Evolutionary conservation across 2,797 vertebrate genomes (phyloP), one percentile per base, ranked within the genome.

Genomic region (Gymnodraco acuticeps): DNA sequence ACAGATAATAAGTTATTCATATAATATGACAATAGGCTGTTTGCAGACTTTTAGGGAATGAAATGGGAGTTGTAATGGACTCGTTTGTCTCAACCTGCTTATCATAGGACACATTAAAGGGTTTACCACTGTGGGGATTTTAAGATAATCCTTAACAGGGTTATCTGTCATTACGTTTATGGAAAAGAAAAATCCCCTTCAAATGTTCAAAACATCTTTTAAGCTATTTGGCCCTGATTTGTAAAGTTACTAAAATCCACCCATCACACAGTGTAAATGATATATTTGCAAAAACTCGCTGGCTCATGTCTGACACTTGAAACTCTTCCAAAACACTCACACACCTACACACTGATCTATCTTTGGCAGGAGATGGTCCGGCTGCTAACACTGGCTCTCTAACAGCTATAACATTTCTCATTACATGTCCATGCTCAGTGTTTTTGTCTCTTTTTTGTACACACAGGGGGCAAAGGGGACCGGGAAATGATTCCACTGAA

Each of bases 401-500:
- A 33, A 11, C 48, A 46, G 58, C 56, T 48, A 11, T 58, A 53
- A 53, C 20, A 13, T 74, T 50, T 33, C 19, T 54, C 47, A 41
- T 41, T 1, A 11, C 60, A 42, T 41, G 8, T 3, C 46, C 41
- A n/a, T 69, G 9, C 42, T 70, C 6, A 68, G 47, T 65, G 50
- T 84, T 65, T 78, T 38, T 87, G 10, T 83, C 33, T 78, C 9
- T 74, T 38, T 38, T 38, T 47, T 69, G 9, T 8, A 52, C 78
- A 38, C 83, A n/a, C 90, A 93, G 91, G 97, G 68, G 96, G 95
- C 75, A 98, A 96, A 90, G 93, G 93, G 43, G 96, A 97, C 69
- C 90, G 96, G 78, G 97, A 98, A 65, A 97, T 97, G 95, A 99
- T 99, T 93, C 97, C 97, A 81, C 93, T 99, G 94, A 97, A 97